These are phyloP conservation scores for Calephelis virginiensis DNA, from an alignment of 1,140 invertebrate species.

Conservation along the genomic window DNA sequence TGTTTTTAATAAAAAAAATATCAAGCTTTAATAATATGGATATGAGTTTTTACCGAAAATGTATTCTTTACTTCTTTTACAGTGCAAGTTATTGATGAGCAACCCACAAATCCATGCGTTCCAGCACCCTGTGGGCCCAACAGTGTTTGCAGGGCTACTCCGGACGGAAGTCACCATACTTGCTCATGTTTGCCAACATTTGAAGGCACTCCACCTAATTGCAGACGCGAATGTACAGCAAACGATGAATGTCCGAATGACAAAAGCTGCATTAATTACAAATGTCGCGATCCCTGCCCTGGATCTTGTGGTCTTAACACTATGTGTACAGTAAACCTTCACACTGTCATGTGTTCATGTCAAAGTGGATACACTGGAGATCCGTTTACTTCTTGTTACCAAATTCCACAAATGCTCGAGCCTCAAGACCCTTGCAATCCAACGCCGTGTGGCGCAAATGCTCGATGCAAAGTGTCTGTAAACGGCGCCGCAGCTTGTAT, in stretches of 20 bases:
- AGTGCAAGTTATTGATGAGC: constrained; percentile 57
- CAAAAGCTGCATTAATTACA: constrained; percentile 84
- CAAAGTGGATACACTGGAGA: constrained; percentile 74
- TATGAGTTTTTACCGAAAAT: neutral
- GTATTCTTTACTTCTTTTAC: constrained; percentile 34
- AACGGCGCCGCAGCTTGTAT: constrained; percentile 80
- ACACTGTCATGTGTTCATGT: constrained; percentile 87
- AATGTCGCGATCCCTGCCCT: constrained; percentile 85
- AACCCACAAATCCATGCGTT: constrained; percentile 82
- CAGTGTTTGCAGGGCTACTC: constrained; percentile 81
- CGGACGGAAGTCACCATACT: constrained; percentile 79
- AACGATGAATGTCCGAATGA: constrained; percentile 85
- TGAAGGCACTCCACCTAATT: constrained; percentile 84
- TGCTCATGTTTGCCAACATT: constrained; percentile 84
- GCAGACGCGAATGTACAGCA: constrained; percentile 85
- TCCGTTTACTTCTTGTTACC: constrained; percentile 64
- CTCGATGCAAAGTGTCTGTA: constrained; percentile 80
- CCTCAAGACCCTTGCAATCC: constrained; percentile 81
- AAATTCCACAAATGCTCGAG: constrained; percentile 45
- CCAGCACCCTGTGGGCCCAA: constrained; percentile 87
- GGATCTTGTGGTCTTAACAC: constrained; percentile 84
- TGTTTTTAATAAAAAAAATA: neutral
- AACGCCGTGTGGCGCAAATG: constrained; percentile 84
- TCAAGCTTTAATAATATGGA: neutral
- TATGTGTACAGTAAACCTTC: constrained; percentile 84